Base-by-base conservation (phyloP, 2,113 vertebrate species). In the Perognathus longimembris region DNA sequence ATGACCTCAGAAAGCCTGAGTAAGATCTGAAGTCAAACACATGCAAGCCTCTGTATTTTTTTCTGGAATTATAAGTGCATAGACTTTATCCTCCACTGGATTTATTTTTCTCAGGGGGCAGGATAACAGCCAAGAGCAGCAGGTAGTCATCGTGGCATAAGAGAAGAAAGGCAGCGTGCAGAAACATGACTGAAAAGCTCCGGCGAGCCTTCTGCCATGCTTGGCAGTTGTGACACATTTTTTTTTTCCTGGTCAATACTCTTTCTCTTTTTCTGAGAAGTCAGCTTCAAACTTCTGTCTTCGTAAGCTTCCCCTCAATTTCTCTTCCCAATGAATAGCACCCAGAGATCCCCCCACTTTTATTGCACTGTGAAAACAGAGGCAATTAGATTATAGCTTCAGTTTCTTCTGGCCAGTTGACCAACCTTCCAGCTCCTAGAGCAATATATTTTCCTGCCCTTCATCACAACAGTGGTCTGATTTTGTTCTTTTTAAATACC, bases 351-450 rank as follows among this genome's bases (percentile, higher is more conserved):
- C 11, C 24, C 12, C 34, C 42, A 32, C 67, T 91, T 85, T 89
- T 89, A 81, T 73, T 85, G 92, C 45, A 87, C 38, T 36, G 45
- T 85, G 81, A 80, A 92, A 93, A 57, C 7, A 76, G 9, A 89
- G 24, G 24, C 24, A 45, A 74, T 74, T 11, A 6, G 59, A 74
- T 30, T 12, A 83, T 4, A 80, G 28, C 18, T 22, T 69, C 24
- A 24, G 50, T 45, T 78, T 89, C n/a, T 59, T 32, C 10, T 17
- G 17, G 36, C 4, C 74, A 90, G 67, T 20, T 38, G 32, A 66
- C 28, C 28, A 57, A 45, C 1, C 10, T 38, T 26, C 20, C 36
- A 30, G 14, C 2, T 89, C 75, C 17, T 34, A n/a, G 36, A 74
- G 45, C 10, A 9, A 67, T 20, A 4, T 64, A 32, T 20, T 87